Evolutionary conservation across 2,797 vertebrate genomes (phyloP).

Genomic region (Anguilla marmorata): DNA sequence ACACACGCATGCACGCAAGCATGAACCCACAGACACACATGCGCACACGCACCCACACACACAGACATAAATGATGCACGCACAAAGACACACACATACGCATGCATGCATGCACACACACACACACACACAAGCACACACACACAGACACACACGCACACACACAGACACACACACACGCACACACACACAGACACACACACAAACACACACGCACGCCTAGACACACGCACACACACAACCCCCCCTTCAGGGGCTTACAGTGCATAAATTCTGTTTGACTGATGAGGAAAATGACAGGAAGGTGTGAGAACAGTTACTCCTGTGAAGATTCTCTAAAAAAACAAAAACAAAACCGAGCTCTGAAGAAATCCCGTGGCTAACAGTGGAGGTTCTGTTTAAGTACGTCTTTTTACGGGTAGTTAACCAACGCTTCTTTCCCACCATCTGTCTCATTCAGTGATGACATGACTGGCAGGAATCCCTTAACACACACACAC

Average conservation of each 20-base stretch:
- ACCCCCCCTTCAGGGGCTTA: neutral
- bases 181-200: too few relatives aligned
- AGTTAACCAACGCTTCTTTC: conserved; percentile 22
- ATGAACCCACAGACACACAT: neutral
- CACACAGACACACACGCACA: neutral
- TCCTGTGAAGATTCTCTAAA: neutral
- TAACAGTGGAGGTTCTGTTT: conserved; percentile 28
- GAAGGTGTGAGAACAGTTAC: neutral
- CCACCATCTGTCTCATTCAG: conserved; percentile 26
- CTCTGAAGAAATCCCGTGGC: conserved; percentile 20
- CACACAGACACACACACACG: neutral
- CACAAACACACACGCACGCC: too few relatives aligned
- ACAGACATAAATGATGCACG: neutral
- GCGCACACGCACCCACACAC: neutral
- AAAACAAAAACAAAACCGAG: neutral
- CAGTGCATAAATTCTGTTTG: neutral
- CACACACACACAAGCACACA: conserved; percentile 1
- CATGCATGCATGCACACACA: neutral
- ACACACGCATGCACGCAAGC: neutral
- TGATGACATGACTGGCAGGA: neutral
- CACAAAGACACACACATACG: too few relatives aligned
- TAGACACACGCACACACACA: neutral
- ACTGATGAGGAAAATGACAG: neutral
- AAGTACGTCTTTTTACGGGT: conserved; percentile 28
- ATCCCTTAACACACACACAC: neutral